phyloP scores from a whole-genome alignment of 2,888 invertebrate genomes.

The Bellardia bayeri region DNA sequence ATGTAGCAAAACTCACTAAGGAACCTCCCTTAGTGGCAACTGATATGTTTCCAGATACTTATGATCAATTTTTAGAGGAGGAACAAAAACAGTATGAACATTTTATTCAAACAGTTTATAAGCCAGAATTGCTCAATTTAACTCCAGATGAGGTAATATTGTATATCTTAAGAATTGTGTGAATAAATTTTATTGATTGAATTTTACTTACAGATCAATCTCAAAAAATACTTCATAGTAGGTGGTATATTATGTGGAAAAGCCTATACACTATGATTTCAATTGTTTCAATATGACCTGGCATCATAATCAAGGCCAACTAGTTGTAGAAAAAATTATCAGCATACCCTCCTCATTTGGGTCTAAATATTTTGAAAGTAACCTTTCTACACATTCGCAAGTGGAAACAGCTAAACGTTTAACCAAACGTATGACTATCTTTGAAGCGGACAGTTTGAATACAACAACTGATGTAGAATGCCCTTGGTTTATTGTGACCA shows the following conservation, averaged over 20 bases:
- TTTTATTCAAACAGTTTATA: conserved; percentile 74
- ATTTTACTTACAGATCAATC: conserved; percentile 78
- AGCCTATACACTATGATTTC: conserved; percentile 76
- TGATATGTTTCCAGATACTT: conserved; percentile 77
- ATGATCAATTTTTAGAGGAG: conserved; percentile 75
- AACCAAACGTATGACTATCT: conserved; percentile 31
- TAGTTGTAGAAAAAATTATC: conserved; percentile 73
- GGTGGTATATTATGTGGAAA: conserved; percentile 80
- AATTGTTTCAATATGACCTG: conserved; percentile 78
- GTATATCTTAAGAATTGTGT: no score
- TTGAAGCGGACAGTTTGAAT: not conserved
- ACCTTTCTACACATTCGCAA: not conserved
- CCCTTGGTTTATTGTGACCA: conserved; percentile 78
- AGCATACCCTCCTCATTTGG: not conserved
- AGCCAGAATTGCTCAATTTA: conserved; percentile 76
- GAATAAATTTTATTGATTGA: not conserved
- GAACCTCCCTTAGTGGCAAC: conserved; percentile 75
- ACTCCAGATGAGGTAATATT: conserved; percentile 76
- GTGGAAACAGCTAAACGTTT: not conserved
- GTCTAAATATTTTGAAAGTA: not conserved
- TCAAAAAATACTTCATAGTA: conserved; percentile 78
- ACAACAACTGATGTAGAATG: not conserved
- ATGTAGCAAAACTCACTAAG: conserved; percentile 71
- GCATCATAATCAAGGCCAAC: conserved; percentile 75
- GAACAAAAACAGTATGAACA: conserved; percentile 76